Percentiles rank a stretch among this genome's conserved stretches.
These are phyloP conservation scores for Dendrolimus pini DNA, from an alignment of 2,888 invertebrate genomes.

Conservation along the genomic window DNA sequence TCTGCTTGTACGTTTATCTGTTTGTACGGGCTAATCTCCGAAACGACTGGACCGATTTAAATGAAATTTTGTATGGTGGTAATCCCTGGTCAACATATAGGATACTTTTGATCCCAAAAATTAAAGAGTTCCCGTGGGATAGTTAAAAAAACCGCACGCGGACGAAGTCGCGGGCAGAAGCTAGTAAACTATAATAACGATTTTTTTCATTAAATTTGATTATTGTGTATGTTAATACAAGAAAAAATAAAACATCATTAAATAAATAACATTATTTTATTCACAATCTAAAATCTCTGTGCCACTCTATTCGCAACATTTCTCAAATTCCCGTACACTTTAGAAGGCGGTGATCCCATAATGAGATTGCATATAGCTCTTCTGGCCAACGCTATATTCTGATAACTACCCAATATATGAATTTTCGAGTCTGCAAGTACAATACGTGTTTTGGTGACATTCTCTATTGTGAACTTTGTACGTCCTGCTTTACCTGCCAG, in stretches of 20 bases:
- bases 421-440: constrained; percentile 97
- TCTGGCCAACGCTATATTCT: constrained; percentile 96
- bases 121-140: too few relatives aligned
- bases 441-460: constrained; percentile 98
- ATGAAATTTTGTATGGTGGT: too few relatives aligned
- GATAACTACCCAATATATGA: constrained; percentile 97
- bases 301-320: constrained; percentile 89
- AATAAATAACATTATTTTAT: constrained; percentile 42
- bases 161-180: too few relatives aligned
- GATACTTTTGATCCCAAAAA: too few relatives aligned
- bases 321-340: constrained; percentile 96
- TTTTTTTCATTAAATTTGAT: too few relatives aligned
- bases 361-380: constrained; percentile 97
- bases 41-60: too few relatives aligned
- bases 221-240: too few relatives aligned
- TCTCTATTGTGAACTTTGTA: constrained; percentile 99
- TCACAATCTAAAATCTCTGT: constrained; percentile 80
- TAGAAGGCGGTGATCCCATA: constrained; percentile 97
- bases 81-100: too few relatives aligned
- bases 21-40: too few relatives aligned
- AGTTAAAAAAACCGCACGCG: too few relatives aligned
- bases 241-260: constrained; percentile 18
- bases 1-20: too few relatives aligned
- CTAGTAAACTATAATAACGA: too few relatives aligned
- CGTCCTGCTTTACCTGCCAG: constrained; percentile 98